Evolutionary conservation across 2,888 invertebrate species (phyloP), one percentile per base, ranked within the genome.

Genomic region (Sylvicola cinctus): DNA sequence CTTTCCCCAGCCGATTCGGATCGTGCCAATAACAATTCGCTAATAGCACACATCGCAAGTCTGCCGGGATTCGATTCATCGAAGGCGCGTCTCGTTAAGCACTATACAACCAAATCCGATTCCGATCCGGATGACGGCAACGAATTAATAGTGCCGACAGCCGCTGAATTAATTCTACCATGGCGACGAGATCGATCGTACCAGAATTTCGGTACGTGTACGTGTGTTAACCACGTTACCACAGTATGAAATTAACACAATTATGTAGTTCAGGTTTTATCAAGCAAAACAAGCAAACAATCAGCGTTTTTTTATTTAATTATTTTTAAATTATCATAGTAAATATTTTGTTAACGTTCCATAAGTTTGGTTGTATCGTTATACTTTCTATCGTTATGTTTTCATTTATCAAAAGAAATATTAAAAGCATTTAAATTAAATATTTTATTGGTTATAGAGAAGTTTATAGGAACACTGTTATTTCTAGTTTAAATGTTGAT

Each of bases 81-180:
- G 56, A 70, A 71, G 61, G 71, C 71, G 55, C 69, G 72, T 53
- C 68, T 72, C 45, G 70, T 73, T 49, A 70, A 70, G 60, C 70
- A 70, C 54, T 71, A 71, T 59, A 68, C 69, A 55, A 36, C 41
- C 39, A 43, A 40, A 36, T 50, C 49, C 45, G 36, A 31, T 23
- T 28, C 35, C 23, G 35, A 34, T 35, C 48, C 55, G 39, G 55
- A 55, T 42, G 47, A 44, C 13, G 30, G 23, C 34, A 44, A 46
- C 28, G 65, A 66, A 53, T 70, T 68, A 44, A 65, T 70, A 50
- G 65, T 70, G 48, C 72, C 75, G 47, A 78, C 80, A 47, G 73
- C 74, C 49, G 74, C 78, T 54, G 83, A 83, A 64, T 69, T 74
- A 58, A 74, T 74, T 46, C 68, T 84, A 57, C 85, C 85, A 51